A percentile compares a stretch with the other conserved stretches of the same genome.
phyloP scores from a whole-genome alignment of 2,113 vertebrate species.

The Scalopus aquaticus region DNA sequence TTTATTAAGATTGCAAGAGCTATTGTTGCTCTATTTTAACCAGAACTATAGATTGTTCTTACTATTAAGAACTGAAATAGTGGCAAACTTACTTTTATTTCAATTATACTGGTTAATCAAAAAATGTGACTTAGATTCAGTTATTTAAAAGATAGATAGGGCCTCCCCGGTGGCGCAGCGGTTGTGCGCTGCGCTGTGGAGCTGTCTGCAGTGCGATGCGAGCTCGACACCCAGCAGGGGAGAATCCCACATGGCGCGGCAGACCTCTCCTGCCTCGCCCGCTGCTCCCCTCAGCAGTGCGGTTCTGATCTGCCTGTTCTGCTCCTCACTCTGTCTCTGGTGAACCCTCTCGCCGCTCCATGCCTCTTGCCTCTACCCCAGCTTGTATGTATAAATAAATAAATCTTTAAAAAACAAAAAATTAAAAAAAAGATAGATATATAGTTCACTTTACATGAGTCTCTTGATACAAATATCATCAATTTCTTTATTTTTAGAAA shows the following conservation, averaged over 20 bases:
- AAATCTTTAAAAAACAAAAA: background rate
- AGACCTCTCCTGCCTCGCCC: no score
- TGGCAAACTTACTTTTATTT: constrained; percentile 22
- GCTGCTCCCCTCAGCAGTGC: no score
- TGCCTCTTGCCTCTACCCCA: no score
- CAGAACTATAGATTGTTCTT: background rate
- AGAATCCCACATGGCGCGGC: no score
- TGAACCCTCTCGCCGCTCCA: no score
- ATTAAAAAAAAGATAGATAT: background rate
- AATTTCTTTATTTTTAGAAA: background rate
- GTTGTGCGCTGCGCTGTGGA: no score
- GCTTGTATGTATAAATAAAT: no score
- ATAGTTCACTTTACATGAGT: background rate
- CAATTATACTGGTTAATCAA: constrained; percentile 7
- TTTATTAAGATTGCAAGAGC: constrained; percentile 39
- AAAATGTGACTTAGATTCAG: background rate
- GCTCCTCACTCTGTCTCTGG: no score
- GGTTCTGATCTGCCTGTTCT: no score
- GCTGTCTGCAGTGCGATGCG: no score
- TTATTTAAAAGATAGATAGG: background rate
- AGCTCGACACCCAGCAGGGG: no score
- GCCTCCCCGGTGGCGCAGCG: no score
- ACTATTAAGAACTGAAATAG: constrained; percentile 4
- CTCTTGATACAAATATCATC: background rate
- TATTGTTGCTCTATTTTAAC: constrained; percentile 35